A percentile compares a stretch with the other conserved stretches of the same genome.
These are phyloP conservation scores for Megalops cyprinoides DNA, from an alignment of 2,797 vertebrate genomes.

Conservation along the genomic window DNA sequence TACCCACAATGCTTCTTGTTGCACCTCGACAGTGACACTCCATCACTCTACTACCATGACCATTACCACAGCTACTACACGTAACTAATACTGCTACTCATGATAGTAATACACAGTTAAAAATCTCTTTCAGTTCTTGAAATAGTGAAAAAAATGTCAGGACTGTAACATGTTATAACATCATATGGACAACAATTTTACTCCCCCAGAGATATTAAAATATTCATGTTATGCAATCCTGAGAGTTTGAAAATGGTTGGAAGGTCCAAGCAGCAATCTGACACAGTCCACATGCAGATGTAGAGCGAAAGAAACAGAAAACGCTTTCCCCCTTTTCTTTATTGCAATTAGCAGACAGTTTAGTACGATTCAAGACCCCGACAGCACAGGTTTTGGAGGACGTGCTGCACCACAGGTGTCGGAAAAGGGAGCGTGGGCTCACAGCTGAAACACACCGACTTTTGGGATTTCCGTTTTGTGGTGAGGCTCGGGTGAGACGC, in stretches of 20 bases:
- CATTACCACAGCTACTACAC: no score
- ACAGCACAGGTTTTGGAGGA: no score
- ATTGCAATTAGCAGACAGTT: no score
- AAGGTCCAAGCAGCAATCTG: not conserved
- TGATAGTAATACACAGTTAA: not conserved
- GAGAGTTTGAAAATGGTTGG: not conserved
- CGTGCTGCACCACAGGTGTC: no score
- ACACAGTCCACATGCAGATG: no score
- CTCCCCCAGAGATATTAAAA: not conserved
- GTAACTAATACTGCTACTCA: not conserved
- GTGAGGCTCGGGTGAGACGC: not conserved
- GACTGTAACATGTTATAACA: constrained; percentile 7
- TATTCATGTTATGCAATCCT: constrained; percentile 17
- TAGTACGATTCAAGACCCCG: no score
- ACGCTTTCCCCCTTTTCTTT: no score
- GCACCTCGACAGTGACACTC: no score
- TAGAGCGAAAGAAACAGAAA: no score
- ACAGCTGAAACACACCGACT: not conserved
- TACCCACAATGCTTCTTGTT: not conserved
- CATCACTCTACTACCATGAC: no score
- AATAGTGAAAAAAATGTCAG: not conserved
- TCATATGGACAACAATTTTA: constrained; percentile 4
- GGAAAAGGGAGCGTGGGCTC: not conserved
- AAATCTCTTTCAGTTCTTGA: not conserved
- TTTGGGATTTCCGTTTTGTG: not conserved